Percentiles rank a stretch among this genome's conserved stretches.
Conservation (phyloP, 2,797 vertebrate genomes). For the Mastacembelus armatus region DNA sequence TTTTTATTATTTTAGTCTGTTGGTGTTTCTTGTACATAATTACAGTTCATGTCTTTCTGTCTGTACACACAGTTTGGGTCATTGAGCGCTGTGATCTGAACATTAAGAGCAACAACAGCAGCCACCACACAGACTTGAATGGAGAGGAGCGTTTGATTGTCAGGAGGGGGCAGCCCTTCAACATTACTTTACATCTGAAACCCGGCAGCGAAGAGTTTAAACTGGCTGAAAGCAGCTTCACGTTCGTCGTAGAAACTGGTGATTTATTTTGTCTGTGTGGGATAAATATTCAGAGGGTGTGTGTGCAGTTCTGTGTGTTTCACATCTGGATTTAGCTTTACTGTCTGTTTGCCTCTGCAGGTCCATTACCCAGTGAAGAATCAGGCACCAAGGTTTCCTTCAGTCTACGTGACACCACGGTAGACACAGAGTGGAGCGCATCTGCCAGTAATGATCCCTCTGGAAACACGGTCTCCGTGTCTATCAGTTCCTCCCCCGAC, state of each 20-base stretch:
- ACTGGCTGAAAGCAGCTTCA: constrained; percentile 72
- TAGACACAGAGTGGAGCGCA: constrained; percentile 83
- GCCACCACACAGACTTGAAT: constrained; percentile 83
- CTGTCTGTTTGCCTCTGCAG: constrained; percentile 66
- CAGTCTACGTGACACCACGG: constrained; percentile 72
- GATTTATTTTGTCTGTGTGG: not conserved
- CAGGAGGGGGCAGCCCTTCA: constrained; percentile 88
- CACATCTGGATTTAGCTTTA: not conserved
- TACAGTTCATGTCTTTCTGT: too few species aligned
- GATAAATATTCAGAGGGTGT: not conserved
- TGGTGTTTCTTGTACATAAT: too few species aligned
- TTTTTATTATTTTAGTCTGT: not conserved
- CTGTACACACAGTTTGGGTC: constrained; percentile 76
- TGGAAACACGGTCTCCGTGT: constrained; percentile 73
- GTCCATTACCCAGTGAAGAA: constrained; percentile 75
- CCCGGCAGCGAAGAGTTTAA: constrained; percentile 72
- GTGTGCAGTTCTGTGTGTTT: not conserved
- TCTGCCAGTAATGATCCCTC: constrained; percentile 55
- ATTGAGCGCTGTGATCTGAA: constrained; percentile 86
- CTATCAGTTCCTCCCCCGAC: constrained; percentile 81
- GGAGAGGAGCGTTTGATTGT: constrained; percentile 82
- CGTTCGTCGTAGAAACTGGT: constrained; percentile 84
- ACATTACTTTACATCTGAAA: constrained; percentile 80
- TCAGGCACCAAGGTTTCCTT: constrained; percentile 81
- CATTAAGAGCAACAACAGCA: constrained; percentile 80